Percentiles rank a stretch among this genome's conserved stretches.
Conservation (phyloP, 2,888 invertebrate genomes). For the Baronia brevicornis region DNA sequence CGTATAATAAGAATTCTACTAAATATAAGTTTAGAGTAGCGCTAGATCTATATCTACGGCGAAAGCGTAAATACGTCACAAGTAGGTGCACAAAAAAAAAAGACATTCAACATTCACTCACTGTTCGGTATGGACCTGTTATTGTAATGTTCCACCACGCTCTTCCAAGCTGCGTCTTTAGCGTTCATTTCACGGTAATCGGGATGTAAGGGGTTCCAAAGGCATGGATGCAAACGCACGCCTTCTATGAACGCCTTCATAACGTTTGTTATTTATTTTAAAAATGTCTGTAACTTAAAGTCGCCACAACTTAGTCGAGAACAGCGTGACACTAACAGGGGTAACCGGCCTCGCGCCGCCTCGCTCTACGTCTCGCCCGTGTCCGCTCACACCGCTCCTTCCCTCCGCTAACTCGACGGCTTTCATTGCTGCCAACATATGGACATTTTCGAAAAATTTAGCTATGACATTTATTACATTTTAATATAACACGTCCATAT, state of each 20-base stretch:
- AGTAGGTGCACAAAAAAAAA: too few relatives aligned
- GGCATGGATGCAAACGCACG: constrained; percentile 51
- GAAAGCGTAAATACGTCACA: too few relatives aligned
- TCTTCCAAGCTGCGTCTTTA: constrained; percentile 58
- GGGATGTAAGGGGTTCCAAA: constrained; percentile 61
- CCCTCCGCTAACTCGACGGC: constrained; percentile 26
- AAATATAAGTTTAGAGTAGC: too few relatives aligned
- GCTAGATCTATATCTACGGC: too few relatives aligned
- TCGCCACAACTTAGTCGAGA: constrained; percentile 5
- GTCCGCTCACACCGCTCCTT: constrained; percentile 27
- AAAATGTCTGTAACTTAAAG: constrained; percentile 1
- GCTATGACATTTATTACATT: too few relatives aligned
- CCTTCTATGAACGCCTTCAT: constrained; percentile 61
- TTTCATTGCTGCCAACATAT: too few relatives aligned
- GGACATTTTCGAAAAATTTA: too few relatives aligned
- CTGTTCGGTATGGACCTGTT: constrained; percentile 47
- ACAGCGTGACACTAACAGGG: constrained; percentile 16
- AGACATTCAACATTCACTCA: constrained; percentile 26
- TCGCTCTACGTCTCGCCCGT: constrained; percentile 34
- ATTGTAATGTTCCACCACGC: constrained; percentile 49
- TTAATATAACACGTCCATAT: too few relatives aligned
- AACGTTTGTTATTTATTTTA: constrained; percentile 6
- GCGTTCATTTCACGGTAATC: constrained; percentile 54
- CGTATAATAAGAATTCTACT: too few relatives aligned
- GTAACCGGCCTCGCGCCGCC: constrained; percentile 32